Percentiles rank a stretch among this genome's conserved stretches.
Evolutionary conservation across 1,140 invertebrate species (phyloP).

Genomic region (Callitettix versicolor): DNA sequence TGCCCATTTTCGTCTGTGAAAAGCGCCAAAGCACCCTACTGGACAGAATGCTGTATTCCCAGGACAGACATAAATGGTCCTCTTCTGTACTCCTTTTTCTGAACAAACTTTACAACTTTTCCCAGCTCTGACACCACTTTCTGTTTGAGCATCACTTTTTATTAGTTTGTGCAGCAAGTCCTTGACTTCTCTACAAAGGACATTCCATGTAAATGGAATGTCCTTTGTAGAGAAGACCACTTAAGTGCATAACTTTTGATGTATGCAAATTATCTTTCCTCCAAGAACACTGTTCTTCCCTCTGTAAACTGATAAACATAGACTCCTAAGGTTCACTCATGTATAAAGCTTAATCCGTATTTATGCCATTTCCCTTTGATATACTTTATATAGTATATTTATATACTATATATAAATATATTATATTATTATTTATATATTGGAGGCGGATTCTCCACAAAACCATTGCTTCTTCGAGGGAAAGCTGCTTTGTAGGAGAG

Average conservation of each 20-base stretch:
- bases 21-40: not conserved
- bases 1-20: not conserved
- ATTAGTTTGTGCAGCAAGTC: not conserved
- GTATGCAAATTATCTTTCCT: not conserved
- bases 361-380: conserved; percentile 1
- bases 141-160: not conserved
- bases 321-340: too few relatives aligned
- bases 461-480: conserved; percentile 4
- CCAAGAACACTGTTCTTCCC: not conserved
- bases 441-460: too few relatives aligned
- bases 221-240: conserved; percentile 10
- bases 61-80: not conserved
- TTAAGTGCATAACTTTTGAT: not conserved
- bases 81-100: not conserved
- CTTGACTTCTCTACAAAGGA: too few relatives aligned
- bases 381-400: too few relatives aligned
- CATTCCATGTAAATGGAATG: conserved; percentile 17
- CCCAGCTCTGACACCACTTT: not conserved
- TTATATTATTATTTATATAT: too few relatives aligned
- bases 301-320: conserved; percentile 16
- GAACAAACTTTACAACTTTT: not conserved
- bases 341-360: too few relatives aligned
- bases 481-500: conserved; percentile 24
- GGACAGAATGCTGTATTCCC: not conserved
- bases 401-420: too few relatives aligned